Conservation (phyloP, 2,888 invertebrate species). For the Anagyrus pseudococci region DNA sequence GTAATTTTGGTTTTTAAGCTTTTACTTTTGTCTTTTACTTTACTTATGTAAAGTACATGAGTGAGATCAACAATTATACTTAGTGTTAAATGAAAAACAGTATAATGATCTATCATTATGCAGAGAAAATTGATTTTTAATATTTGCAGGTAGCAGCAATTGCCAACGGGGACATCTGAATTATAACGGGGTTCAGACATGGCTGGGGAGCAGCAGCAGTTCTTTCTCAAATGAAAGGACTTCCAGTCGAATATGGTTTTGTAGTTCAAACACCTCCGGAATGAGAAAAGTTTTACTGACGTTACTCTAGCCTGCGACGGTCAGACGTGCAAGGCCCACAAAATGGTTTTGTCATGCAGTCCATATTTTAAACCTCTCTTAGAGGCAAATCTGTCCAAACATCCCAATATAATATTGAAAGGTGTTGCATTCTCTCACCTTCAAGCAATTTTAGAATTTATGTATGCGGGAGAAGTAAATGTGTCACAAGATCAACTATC, state of each 20-base stretch:
- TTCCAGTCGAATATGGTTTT: slow-evolving; percentile 97
- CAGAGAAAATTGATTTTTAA: slow-evolving; percentile 29
- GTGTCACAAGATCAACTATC: slow-evolving; percentile 91
- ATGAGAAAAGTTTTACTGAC: slow-evolving; percentile 94
- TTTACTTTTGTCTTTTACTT: no score
- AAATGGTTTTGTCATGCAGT: slow-evolving; percentile 94
- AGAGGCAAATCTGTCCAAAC: slow-evolving; percentile 96
- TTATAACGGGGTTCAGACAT: no score
- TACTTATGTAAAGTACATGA: no score
- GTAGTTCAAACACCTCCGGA: slow-evolving; percentile 89
- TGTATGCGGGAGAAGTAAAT: slow-evolving; percentile 92
- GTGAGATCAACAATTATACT: no score
- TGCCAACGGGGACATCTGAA: no score
- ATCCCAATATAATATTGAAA: slow-evolving; percentile 92
- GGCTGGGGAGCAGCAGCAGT: slow-evolving; percentile 89
- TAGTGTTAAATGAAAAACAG: no score
- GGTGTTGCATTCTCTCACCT: slow-evolving; percentile 91
- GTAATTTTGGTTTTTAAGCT: no score
- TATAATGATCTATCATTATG: no score
- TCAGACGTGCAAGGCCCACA: slow-evolving; percentile 96
- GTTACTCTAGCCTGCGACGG: slow-evolving; percentile 94
- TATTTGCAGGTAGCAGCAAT: slow-evolving; percentile 29
- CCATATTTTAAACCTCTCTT: slow-evolving; percentile 92
- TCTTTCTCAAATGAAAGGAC: slow-evolving; percentile 97
- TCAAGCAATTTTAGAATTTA: slow-evolving; percentile 91